phyloP scores from a whole-genome alignment of 2,888 invertebrate genomes.

The Zootermopsis nevadensis region DNA sequence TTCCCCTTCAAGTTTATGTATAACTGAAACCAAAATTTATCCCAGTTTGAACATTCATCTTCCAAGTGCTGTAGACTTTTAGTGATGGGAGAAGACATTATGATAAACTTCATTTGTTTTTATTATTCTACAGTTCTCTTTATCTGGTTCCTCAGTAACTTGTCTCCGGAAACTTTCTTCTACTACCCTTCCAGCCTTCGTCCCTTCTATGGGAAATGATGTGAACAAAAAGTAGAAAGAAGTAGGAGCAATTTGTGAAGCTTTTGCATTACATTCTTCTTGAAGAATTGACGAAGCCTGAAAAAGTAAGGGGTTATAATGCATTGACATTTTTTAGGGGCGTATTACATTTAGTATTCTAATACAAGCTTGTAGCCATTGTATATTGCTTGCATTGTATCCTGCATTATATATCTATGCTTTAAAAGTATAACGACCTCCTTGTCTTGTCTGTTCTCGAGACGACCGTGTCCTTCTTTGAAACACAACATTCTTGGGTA shows the following conservation, averaged over 20 bases:
- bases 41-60: neutral
- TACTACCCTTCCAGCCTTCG: neutral
- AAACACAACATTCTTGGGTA: no score
- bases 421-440: no score
- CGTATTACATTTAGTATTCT: no score
- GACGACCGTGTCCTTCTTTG: no score
- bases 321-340: neutral
- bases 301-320: neutral
- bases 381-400: neutral
- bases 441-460: no score
- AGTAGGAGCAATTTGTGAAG: neutral
- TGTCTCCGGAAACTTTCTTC: neutral
- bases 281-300: neutral
- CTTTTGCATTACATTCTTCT: neutral
- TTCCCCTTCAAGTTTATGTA: neutral
- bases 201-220: neutral
- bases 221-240: neutral
- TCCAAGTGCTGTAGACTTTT: neutral
- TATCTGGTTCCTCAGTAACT: slow-evolving; percentile 10
- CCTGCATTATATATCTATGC: no score
- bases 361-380: neutral
- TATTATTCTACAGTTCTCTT: slow-evolving; percentile 37
- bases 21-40: neutral
- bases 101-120: slow-evolving; percentile 46
- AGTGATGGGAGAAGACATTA: slow-evolving; percentile 8